Conservation (phyloP, 2,797 vertebrate species). For the Darevskia mixta region DNA sequence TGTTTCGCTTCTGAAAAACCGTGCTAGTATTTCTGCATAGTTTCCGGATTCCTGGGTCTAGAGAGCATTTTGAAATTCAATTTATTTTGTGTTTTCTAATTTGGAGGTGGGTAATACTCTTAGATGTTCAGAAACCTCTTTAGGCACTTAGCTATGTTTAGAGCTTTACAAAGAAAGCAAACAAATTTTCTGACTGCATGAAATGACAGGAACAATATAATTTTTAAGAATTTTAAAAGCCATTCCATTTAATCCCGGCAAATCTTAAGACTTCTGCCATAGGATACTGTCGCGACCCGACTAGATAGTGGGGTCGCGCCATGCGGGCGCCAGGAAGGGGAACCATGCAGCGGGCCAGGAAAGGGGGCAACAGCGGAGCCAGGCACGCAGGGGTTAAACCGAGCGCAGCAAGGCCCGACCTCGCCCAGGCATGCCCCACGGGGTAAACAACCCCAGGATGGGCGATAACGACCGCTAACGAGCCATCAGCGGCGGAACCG, state of each 20-base stretch:
- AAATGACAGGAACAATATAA: background rate
- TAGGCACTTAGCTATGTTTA: background rate
- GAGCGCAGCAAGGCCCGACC: too few relatives aligned
- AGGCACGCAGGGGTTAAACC: too few relatives aligned
- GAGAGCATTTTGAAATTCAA: rapidly evolving
- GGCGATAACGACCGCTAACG: too few relatives aligned
- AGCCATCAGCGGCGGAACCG: too few relatives aligned
- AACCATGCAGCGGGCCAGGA: too few relatives aligned
- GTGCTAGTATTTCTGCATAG: rapidly evolving
- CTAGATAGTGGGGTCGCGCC: too few relatives aligned
- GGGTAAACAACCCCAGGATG: too few relatives aligned
- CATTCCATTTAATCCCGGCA: background rate
- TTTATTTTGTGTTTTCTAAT: background rate
- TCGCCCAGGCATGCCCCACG: too few relatives aligned
- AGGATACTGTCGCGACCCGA: too few relatives aligned
- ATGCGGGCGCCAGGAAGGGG: too few relatives aligned
- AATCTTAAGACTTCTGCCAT: background rate
- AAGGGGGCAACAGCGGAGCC: too few relatives aligned
- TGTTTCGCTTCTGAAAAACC: background rate
- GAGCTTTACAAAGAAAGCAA: background rate
- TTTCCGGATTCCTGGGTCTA: rapidly evolving
- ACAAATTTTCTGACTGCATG: background rate
- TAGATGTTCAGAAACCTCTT: background rate
- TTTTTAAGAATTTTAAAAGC: background rate
- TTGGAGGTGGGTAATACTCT: background rate